Conservation (phyloP, 2,888 invertebrate species). For the Patella depressa region DNA sequence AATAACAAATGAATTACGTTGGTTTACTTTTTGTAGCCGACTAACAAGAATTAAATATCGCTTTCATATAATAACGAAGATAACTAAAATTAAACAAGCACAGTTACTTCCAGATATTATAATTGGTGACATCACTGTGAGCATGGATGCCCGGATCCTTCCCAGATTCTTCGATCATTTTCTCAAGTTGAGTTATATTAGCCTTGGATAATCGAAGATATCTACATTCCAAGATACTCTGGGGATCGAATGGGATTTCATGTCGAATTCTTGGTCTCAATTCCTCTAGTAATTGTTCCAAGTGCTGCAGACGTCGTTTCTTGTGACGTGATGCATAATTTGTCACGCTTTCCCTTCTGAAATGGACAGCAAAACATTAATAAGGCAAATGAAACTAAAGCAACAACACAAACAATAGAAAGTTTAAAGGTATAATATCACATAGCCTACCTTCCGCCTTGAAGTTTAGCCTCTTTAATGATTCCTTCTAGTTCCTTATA, state of each 20-base stretch:
- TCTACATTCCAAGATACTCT: constrained; percentile 45
- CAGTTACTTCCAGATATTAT: constrained; percentile 35
- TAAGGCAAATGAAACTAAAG: too few species aligned
- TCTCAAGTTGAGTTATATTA: constrained; percentile 49
- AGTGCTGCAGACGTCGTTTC: constrained; percentile 42
- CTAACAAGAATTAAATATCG: too few species aligned
- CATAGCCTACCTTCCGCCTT: too few species aligned
- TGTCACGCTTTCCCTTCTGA: neutral
- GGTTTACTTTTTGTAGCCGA: too few species aligned
- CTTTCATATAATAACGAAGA: too few species aligned
- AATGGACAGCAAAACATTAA: neutral
- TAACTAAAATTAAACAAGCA: too few species aligned
- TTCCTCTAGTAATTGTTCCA: constrained; percentile 41
- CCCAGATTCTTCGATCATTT: constrained; percentile 44
- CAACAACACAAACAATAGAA: too few species aligned
- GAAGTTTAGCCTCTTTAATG: neutral
- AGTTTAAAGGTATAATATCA: too few species aligned
- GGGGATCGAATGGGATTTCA: constrained; percentile 37
- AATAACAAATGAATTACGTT: too few species aligned
- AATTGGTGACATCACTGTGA: constrained; percentile 48
- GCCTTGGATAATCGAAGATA: constrained; percentile 52
- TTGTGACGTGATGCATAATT: constrained; percentile 36
- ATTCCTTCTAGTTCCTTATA: neutral
- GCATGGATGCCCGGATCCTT: constrained; percentile 54
- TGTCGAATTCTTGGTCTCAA: constrained; percentile 29